These are phyloP conservation scores for Amphiduros pacificus DNA, from an alignment of 2,888 invertebrate genomes.

Conservation along the genomic window DNA sequence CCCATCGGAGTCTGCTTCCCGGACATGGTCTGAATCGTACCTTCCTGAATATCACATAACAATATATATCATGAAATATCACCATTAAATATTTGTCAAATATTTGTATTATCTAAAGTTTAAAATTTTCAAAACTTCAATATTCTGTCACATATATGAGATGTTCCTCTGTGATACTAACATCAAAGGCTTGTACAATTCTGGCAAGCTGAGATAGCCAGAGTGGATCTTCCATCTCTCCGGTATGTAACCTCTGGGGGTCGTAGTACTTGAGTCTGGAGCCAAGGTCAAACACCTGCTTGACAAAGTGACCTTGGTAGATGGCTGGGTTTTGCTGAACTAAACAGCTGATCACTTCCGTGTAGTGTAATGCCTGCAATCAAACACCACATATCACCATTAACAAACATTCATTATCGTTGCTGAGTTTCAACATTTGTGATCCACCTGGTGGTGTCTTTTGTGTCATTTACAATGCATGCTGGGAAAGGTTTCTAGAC, in stretches of 20 bases:
- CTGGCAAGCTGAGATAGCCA: conserved; percentile 65
- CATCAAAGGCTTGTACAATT: conserved; percentile 57
- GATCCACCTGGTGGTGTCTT: too few relatives aligned
- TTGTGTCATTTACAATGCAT: too few relatives aligned
- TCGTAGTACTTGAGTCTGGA: conserved; percentile 74
- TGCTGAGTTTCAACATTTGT: too few relatives aligned
- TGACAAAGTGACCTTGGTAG: conserved; percentile 28
- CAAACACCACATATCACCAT: too few relatives aligned
- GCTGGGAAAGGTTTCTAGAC: too few relatives aligned
- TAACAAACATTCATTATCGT: too few relatives aligned
- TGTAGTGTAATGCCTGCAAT: conserved; percentile 75
- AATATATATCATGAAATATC: too few relatives aligned
- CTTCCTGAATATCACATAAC: conserved; percentile 38
- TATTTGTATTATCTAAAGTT: too few relatives aligned
- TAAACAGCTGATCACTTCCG: conserved; percentile 76
- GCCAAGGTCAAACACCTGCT: conserved; percentile 56
- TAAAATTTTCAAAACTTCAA: too few relatives aligned
- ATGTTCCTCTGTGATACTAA: too few relatives aligned
- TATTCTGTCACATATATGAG: too few relatives aligned
- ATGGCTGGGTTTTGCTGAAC: conserved; percentile 65
- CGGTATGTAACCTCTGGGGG: conserved; percentile 60
- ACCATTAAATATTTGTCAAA: too few relatives aligned
- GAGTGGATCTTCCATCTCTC: conserved; percentile 61
- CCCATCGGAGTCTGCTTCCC: conserved; percentile 45
- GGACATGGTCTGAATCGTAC: conserved; percentile 46